A percentile compares a stretch with the other conserved stretches of the same genome.
These are phyloP conservation scores for Clarias batrachus DNA, from an alignment of 2,113 vertebrate genomes.

Conservation along the genomic window DNA sequence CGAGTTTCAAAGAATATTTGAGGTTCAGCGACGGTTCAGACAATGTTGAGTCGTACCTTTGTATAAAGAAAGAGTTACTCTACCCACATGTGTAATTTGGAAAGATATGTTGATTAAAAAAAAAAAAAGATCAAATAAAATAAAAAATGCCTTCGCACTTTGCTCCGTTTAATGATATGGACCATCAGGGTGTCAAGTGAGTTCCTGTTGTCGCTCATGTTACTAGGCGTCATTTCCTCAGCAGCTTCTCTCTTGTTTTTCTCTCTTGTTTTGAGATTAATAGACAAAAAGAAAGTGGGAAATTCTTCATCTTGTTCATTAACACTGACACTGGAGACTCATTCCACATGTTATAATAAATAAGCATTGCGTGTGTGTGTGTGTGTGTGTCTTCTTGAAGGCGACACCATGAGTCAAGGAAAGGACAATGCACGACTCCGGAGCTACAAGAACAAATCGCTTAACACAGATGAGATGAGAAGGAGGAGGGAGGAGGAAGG, in stretches of 20 bases:
- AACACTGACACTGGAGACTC: background rate
- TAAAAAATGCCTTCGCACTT: background rate
- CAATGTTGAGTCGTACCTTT: too few relatives aligned
- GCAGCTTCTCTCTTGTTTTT: background rate
- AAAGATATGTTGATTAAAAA: too few relatives aligned
- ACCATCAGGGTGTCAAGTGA: background rate
- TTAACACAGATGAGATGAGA: conserved; percentile 97
- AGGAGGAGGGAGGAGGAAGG: conserved; percentile 95
- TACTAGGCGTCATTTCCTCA: background rate
- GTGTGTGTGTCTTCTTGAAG: conserved; percentile 60
- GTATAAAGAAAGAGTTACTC: too few relatives aligned
- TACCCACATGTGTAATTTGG: too few relatives aligned
- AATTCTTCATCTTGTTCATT: background rate
- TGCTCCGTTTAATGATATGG: background rate
- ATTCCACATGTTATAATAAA: background rate
- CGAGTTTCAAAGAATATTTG: too few relatives aligned
- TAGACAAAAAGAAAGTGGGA: background rate
- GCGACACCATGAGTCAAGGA: conserved; percentile 88
- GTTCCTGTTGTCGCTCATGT: background rate
- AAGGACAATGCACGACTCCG: conserved; percentile 96
- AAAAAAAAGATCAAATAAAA: too few relatives aligned
- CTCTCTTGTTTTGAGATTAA: background rate
- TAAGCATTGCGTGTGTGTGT: background rate
- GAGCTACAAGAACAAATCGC: conserved; percentile 98
- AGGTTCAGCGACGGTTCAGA: too few relatives aligned